Base-by-base conservation (phyloP, 2,113 vertebrate species). In the Leuciscus idus region DNA sequence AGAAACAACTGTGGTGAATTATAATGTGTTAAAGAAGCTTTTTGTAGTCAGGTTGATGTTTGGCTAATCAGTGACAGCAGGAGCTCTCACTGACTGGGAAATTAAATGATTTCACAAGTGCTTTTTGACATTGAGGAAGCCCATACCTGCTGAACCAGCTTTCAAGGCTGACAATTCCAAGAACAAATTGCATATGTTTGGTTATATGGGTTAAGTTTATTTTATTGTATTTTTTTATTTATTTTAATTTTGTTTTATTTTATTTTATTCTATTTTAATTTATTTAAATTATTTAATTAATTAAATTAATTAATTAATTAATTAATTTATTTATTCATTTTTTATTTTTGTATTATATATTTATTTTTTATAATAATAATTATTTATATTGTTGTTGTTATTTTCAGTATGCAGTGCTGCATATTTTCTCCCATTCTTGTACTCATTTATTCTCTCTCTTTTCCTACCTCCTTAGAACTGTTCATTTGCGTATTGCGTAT, bases 71-170 rank as follows among this genome's bases (percentile, higher is more conserved):
- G 13, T 55, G 28, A 73, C 62, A 78, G 15, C 17, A 26, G 73
- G 79, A 43, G 57, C 73, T 79, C 52, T 61, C n/a, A 1, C 64
- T 66, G 23, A 12, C 46, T 73, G 33, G 46, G 39, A 62, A 76
- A 85, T 33, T 85, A 85, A 88, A 85, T 70, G 64, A 75, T 33
- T 70, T 33, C 30, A 83, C 74, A 46, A 72, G 52, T 13, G 4
- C 4, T 78, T 36, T 79, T n/a, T 79, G 6, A 43, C 12, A 36
- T 55, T 6, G 62, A 36, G 64, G 23, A 76, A 66, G 28, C 30
- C 26, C 52, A 36, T 57, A 66, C 28, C 55, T 57, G 55, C 55
- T 70, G n/a, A n/a, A 52, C 17, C 13, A 50, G 52, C 28, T 78
- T 48, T 48, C 28, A 48, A 13, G 59, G 4, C 3, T 46, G 39